A percentile compares a stretch with the other conserved stretches of the same genome.
Conservation (phyloP, 2,113 vertebrate species). For the Aix galericulata region DNA sequence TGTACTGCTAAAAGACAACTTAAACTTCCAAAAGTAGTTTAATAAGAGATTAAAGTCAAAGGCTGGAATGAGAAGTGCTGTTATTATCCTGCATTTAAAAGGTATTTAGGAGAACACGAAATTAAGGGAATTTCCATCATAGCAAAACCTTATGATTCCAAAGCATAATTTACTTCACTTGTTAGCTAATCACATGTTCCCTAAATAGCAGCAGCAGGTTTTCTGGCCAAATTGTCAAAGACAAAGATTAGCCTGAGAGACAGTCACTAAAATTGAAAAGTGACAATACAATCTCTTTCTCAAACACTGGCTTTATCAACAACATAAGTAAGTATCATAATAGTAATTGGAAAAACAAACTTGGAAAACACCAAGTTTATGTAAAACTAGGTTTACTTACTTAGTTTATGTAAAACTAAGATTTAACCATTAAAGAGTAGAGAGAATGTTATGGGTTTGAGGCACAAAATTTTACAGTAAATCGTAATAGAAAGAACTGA, state of each 20-base stretch:
- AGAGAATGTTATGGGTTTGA: background rate
- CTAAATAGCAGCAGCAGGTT: background rate
- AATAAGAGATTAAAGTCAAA: background rate
- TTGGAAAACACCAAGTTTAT: background rate
- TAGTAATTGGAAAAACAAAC: background rate
- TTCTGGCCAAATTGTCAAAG: background rate
- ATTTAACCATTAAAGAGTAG: background rate
- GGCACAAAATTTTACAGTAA: background rate
- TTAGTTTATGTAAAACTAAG: background rate
- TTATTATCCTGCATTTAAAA: background rate
- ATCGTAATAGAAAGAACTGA: background rate
- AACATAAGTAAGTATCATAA: background rate
- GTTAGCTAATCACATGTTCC: background rate
- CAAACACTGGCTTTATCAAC: background rate
- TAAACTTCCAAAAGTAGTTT: slow-evolving; percentile 3
- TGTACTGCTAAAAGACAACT: background rate
- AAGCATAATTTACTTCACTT: background rate
- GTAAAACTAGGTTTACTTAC: too few relatives aligned
- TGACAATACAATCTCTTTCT: background rate
- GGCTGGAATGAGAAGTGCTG: background rate
- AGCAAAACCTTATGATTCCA: background rate
- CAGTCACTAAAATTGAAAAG: background rate
- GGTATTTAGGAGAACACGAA: background rate
- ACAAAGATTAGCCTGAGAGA: background rate
- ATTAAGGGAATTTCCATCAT: background rate